These are phyloP conservation scores for Acinonyx jubatus DNA, from an alignment of 2,113 vertebrate genomes.

Conservation along the genomic window DNA sequence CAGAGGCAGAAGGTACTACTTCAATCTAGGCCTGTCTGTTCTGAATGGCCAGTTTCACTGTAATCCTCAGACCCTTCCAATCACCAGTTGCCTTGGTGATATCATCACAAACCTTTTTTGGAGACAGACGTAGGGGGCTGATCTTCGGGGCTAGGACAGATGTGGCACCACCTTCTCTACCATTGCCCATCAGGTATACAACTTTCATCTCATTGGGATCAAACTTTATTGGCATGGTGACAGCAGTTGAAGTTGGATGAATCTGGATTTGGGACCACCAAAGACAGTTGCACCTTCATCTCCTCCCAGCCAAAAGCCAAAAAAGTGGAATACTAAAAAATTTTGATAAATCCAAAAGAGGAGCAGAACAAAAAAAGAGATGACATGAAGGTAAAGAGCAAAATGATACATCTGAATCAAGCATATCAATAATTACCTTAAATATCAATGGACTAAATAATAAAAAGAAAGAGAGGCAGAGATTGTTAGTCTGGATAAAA, in stretches of 20 bases:
- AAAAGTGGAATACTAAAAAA: neutral
- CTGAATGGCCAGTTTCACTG: neutral
- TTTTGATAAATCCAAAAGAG: neutral
- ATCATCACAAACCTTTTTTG: neutral
- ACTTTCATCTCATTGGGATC: neutral
- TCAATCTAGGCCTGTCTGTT: neutral
- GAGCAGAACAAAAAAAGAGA: neutral
- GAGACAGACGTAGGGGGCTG: neutral
- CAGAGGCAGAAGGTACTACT: neutral
- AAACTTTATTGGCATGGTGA: neutral
- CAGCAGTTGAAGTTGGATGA: neutral
- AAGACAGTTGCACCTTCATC: neutral
- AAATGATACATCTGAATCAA: neutral
- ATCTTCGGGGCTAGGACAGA: neutral
- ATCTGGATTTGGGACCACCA: neutral
- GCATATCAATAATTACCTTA: neutral
- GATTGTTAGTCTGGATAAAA: neutral
- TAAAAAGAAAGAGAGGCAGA: neutral
- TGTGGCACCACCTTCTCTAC: neutral
- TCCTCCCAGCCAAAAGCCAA: neutral
- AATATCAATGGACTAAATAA: neutral
- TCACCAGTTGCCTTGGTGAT: neutral
- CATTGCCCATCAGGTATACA: neutral
- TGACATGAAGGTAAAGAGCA: neutral
- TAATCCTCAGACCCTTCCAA: neutral